Base-by-base conservation (phyloP, 1,140 invertebrate genomes). In the Hylyphantes graminicola region DNA sequence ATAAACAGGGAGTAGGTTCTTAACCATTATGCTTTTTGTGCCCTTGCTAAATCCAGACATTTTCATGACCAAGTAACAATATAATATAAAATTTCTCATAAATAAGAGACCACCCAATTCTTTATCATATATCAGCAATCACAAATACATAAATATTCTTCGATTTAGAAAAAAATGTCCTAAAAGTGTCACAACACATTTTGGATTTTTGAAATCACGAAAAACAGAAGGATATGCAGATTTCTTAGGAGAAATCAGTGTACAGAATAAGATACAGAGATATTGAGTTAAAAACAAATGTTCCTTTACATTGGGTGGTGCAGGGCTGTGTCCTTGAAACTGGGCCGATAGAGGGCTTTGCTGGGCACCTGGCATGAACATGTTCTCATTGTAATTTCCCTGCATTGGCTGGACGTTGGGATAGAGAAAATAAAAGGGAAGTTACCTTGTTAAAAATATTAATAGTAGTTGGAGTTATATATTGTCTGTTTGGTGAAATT, bases 251-350 rank as follows among this genome's bases (percentile, higher is more conserved):
- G 17, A 65, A n/a, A 35, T 17, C n/a, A 61, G 4, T 17, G 9
- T 10, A 59, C 15, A 57, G 19, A 19, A 21, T 61, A 11, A 57
- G 8, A 59, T 8, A n/a, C 9, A 77, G 15, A 72, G 50, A 72
- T 13, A 70, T 70, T 35, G 67, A 50, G n/a, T 61, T 61, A 50
- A 50, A 67, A 78, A 12, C 8, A 35, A 67, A 78, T 67, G 57
- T 63, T 11, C 72, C 68, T 35, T 81, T 12, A 82, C 80, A 65
- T n/a, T 65, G 21, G 80, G 54, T 21, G 85, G 78, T 75, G 72
- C 85, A 53, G 85, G 85, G 57, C 85, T 85, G 21, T 85, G 85
- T 17, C 85, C 77, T 81, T 85, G 85, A 76, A 75, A 85, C n/a
- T 85, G 85, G 7, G 85, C 68, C 11, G 77, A 75, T 35, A 78